A percentile compares a stretch with the other conserved stretches of the same genome.
Conservation (phyloP, 1,140 invertebrate species). For the Drosophila seguyi region DNA sequence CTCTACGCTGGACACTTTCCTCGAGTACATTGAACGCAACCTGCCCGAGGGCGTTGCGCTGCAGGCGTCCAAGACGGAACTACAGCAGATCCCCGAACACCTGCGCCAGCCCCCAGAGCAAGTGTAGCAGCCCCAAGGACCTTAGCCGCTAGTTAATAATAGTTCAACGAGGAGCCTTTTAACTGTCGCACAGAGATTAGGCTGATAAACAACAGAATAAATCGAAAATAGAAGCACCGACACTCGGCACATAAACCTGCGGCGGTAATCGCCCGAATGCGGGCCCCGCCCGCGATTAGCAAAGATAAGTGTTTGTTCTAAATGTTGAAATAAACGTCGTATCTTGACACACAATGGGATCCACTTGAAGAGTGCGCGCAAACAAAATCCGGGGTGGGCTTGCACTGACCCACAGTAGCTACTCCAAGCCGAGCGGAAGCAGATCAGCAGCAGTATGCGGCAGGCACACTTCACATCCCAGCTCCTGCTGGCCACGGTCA, state of each 20-base stretch:
- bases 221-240: slow-evolving; percentile 12
- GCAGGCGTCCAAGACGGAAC: slow-evolving; percentile 95
- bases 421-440: slow-evolving; percentile 16
- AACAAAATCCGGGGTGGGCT: slow-evolving; percentile 48
- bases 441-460: slow-evolving; percentile 30
- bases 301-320: slow-evolving; percentile 32
- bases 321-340: slow-evolving; percentile 47
- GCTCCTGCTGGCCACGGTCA: slow-evolving; percentile 32
- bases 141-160: slow-evolving; percentile 36
- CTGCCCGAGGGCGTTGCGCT: slow-evolving; percentile 98
- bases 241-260: slow-evolving; percentile 9
- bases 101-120: slow-evolving; percentile 79
- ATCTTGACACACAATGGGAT: slow-evolving; percentile 56
- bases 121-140: slow-evolving; percentile 35
- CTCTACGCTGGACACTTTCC: slow-evolving; percentile 97
- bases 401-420: slow-evolving; percentile 36
- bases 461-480: slow-evolving; percentile 15
- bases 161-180: slow-evolving; percentile 18
- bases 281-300: slow-evolving; percentile 33
- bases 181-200: slow-evolving; percentile 24
- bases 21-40: slow-evolving; percentile 99
- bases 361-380: slow-evolving; percentile 40
- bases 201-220: slow-evolving; percentile 20
- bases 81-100: slow-evolving; percentile 87
- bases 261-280: slow-evolving; percentile 5